Percentiles rank a stretch among this genome's conserved stretches.
These are phyloP conservation scores for Coenonympha arcania DNA, from an alignment of 2,888 invertebrate species.

Conservation along the genomic window DNA sequence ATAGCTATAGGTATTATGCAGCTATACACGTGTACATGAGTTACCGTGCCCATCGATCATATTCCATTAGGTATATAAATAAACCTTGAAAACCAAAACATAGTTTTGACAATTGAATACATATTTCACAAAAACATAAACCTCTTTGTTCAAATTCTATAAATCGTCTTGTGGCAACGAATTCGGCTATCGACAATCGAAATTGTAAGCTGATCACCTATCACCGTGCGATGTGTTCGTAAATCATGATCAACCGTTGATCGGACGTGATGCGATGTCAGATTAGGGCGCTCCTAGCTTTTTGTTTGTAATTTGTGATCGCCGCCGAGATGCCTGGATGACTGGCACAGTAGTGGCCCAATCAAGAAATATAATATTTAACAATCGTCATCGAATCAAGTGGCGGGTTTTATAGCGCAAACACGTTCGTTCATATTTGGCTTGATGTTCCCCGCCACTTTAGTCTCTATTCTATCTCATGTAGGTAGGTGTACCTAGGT, in stretches of 20 bases:
- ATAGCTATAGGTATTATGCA: too few relatives aligned
- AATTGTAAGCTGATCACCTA: constrained; percentile 65
- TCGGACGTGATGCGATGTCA: constrained; percentile 66
- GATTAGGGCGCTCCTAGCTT: constrained; percentile 67
- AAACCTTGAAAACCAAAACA: constrained; percentile 14
- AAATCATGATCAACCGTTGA: constrained; percentile 71
- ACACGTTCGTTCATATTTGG: background rate
- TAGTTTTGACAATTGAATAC: constrained; percentile 12
- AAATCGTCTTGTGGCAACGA: constrained; percentile 25
- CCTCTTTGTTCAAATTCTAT: constrained; percentile 20
- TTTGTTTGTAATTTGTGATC: constrained; percentile 67
- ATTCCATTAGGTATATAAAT: too few relatives aligned
- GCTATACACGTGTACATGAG: background rate
- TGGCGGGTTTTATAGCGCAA: constrained; percentile 7
- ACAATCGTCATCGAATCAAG: constrained; percentile 22
- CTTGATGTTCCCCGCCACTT: too few relatives aligned
- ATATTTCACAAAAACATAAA: constrained; percentile 17
- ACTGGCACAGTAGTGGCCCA: constrained; percentile 45
- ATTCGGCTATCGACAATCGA: constrained; percentile 48
- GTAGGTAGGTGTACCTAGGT: too few relatives aligned
- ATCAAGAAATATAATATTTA: constrained; percentile 32
- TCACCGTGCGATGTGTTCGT: constrained; percentile 64
- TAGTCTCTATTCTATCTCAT: too few relatives aligned
- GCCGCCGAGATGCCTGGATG: constrained; percentile 64
- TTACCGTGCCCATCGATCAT: constrained; percentile 8